A percentile compares a stretch with the other conserved stretches of the same genome.
Conservation (phyloP, 2,888 invertebrate species). For the Masnerella sp. region DNA sequence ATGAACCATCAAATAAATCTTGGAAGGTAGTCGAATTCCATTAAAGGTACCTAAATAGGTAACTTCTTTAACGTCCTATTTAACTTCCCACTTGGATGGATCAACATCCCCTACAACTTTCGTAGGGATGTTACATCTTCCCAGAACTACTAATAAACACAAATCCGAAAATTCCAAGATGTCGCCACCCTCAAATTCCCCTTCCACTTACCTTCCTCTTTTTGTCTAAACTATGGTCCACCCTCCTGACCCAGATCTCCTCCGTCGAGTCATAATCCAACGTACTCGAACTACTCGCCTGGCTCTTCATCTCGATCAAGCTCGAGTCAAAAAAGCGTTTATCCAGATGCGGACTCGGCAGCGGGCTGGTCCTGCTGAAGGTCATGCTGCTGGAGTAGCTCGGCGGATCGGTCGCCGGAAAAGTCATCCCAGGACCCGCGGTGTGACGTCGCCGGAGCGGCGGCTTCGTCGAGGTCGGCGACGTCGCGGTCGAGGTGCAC, state of each 20-base stretch:
- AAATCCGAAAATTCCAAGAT: too few species aligned
- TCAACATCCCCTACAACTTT: too few species aligned
- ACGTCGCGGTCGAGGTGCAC: conserved; percentile 70
- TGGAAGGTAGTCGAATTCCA: too few species aligned
- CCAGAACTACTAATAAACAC: too few species aligned
- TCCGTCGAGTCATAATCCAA: conserved; percentile 81
- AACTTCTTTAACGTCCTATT: too few species aligned
- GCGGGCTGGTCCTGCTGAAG: conserved; percentile 77
- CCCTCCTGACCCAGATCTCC: conserved; percentile 85
- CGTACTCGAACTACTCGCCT: conserved; percentile 82
- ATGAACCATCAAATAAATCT: too few species aligned
- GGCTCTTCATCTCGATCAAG: conserved; percentile 88
- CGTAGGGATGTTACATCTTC: too few species aligned
- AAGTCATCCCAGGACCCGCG: conserved; percentile 75
- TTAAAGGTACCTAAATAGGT: too few species aligned
- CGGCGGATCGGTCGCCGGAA: conserved; percentile 76
- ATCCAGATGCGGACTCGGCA: conserved; percentile 84
- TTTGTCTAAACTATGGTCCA: conserved; percentile 78
- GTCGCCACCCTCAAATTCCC: too few species aligned
- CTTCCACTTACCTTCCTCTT: conserved; percentile 76
- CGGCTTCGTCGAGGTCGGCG: conserved; percentile 73
- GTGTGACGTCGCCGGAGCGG: conserved; percentile 73
- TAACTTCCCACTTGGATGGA: too few species aligned
- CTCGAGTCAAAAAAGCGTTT: conserved; percentile 90
- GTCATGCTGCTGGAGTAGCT: conserved; percentile 75